Base-by-base conservation (phyloP, 2,888 invertebrate genomes). In the Adineta ricciae region DNA sequence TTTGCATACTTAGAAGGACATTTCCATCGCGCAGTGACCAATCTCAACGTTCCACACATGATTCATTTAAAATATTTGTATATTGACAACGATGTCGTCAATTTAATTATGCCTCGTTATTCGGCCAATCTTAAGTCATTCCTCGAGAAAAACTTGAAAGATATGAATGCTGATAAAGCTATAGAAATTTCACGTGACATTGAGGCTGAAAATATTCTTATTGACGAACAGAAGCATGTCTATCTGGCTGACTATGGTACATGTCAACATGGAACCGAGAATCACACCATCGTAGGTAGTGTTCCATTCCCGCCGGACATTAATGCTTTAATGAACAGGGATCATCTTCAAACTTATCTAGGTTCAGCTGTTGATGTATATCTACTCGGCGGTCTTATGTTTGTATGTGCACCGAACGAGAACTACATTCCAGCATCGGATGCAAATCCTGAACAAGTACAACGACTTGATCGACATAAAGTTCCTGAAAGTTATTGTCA, bases 191-290 rank as follows among this genome's bases (percentile, higher is more conserved):
- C 73, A 38, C 38, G 21, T 38, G 73, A 73, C 38, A 73, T 73
- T 38, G 73, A 73, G 38, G 73, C 38, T 1, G 36, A 73, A 73
- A 73, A 73, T 73, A 73, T 73, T 73, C 73, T 73, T 9, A 73
- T 73, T 19, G 73, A 73, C 11, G 73, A 73, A 38, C 73, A 73
- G 5, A 38, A 73, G 24, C 5, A 73, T n/a, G 73, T 73, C 21
- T 73, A 73, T 38, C 73, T 73, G 38, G 73, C 73, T 8, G 73
- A 73, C 24, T 73, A 38, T 73, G 73, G 73, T 73, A 73, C 73
- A 21, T 73, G 73, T 24, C 73, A 73, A 16, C 73, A 73, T 73
- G 38, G 73, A 5, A 36, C 38, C 36, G 73, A 73, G 24, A 73
- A 73, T 21, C 36, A 5, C 19, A 73, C 73, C 1, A 1, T 73